These are phyloP conservation scores for Panthera uncia DNA, from an alignment of 2,113 vertebrate species.

Conservation along the genomic window DNA sequence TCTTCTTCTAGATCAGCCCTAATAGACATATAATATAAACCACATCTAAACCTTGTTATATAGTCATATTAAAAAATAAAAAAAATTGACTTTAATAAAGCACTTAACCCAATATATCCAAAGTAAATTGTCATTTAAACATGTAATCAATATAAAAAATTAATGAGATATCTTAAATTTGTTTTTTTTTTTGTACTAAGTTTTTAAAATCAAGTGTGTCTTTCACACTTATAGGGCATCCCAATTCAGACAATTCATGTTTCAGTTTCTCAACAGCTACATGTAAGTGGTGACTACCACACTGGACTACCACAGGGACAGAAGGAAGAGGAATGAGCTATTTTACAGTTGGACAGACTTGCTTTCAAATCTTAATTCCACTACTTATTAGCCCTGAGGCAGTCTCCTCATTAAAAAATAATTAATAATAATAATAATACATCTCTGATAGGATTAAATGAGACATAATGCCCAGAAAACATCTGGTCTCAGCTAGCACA, in stretches of 20 bases:
- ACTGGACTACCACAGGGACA: neutral
- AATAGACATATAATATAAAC: neutral
- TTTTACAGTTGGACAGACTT: neutral
- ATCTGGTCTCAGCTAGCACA: neutral
- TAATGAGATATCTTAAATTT: neutral
- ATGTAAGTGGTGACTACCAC: neutral
- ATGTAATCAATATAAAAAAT: conserved; percentile 9
- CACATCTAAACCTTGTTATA: neutral
- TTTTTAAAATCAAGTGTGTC: neutral
- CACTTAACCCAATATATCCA: conserved; percentile 2
- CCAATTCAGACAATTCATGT: neutral
- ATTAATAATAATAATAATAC: neutral
- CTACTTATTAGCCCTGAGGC: neutral
- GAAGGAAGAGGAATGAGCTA: neutral
- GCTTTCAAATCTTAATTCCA: conserved; percentile 1
- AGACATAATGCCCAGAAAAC: neutral
- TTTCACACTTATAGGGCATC: neutral
- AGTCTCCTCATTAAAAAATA: neutral
- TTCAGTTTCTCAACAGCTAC: neutral
- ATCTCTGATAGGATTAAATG: neutral
- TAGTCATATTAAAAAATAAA: neutral
- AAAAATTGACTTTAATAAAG: conserved; percentile 18
- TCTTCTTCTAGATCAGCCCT: neutral
- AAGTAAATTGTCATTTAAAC: neutral
- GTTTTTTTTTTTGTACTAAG: neutral